phyloP scores from a whole-genome alignment of 2,113 vertebrate species.

The Tychaedon coryphoeus region DNA sequence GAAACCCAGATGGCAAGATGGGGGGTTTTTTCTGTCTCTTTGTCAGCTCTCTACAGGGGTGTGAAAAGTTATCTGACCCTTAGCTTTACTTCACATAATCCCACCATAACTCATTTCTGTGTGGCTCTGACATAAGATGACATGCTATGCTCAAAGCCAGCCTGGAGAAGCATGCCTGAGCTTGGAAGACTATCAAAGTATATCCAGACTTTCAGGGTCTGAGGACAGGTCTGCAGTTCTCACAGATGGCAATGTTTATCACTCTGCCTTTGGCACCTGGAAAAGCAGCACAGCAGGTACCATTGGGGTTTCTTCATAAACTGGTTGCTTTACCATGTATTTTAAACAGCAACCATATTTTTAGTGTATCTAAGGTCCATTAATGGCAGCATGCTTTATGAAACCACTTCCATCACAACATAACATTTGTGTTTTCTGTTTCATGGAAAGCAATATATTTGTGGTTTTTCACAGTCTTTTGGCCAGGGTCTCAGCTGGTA shows the following conservation, averaged over 20 bases:
- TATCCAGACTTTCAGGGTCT: background rate
- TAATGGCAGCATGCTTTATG: background rate
- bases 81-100: background rate
- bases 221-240: slow-evolving; percentile 2
- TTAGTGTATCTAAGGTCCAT: background rate
- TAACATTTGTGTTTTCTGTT: slow-evolving; percentile 18
- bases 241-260: slow-evolving; percentile 16
- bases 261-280: slow-evolving; percentile 18
- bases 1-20: background rate
- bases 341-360: background rate
- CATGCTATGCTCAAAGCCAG: background rate
- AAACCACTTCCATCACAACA: background rate
- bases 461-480: slow-evolving; percentile 5
- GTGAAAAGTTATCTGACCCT: background rate
- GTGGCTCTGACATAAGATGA: background rate
- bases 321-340: background rate
- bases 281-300: slow-evolving; percentile 15
- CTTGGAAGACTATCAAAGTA: background rate
- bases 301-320: background rate
- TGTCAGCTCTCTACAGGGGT: background rate
- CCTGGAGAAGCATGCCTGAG: background rate
- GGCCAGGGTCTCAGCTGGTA: background rate
- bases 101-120: background rate
- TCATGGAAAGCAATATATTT: background rate
- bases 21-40: background rate